phyloP scores from a whole-genome alignment of 2,888 invertebrate genomes.

The Hofmannophila pseudospretella region DNA sequence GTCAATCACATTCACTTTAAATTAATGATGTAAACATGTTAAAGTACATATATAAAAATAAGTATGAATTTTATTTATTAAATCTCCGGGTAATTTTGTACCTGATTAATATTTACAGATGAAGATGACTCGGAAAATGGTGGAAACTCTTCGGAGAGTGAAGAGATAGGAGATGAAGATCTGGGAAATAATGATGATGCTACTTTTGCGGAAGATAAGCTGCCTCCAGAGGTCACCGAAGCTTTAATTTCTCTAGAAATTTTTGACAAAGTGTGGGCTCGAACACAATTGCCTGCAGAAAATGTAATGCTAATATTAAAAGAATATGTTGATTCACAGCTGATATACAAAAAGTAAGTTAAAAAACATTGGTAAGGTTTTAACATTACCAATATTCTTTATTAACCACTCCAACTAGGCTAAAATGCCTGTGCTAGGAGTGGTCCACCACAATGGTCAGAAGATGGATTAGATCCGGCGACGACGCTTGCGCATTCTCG shows the following conservation, averaged over 20 bases:
- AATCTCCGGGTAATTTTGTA: neutral
- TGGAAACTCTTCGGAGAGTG: conserved; percentile 55
- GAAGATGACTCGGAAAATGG: conserved; percentile 40
- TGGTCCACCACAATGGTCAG: no score
- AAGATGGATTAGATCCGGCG: no score
- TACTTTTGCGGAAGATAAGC: conserved; percentile 59
- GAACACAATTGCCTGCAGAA: conserved; percentile 71
- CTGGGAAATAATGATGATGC: conserved; percentile 56
- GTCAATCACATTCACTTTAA: neutral
- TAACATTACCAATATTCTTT: no score
- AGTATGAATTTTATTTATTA: neutral
- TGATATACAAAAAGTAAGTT: conserved; percentile 72
- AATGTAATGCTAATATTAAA: conserved; percentile 74
- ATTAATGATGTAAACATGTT: neutral
- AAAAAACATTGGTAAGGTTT: no score
- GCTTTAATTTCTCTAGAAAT: conserved; percentile 78
- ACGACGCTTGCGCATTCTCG: no score
- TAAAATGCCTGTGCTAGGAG: no score
- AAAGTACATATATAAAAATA: no score
- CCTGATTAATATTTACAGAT: conserved; percentile 5
- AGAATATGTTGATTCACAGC: conserved; percentile 65
- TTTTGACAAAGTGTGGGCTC: conserved; percentile 78
- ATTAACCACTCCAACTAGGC: no score
- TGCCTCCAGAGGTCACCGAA: conserved; percentile 79
- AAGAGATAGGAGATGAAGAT: conserved; percentile 55